Percentiles rank a stretch among this genome's conserved stretches.
Evolutionary conservation across 2,797 vertebrate genomes (phyloP).

Genomic region (Clamator glandarius): DNA sequence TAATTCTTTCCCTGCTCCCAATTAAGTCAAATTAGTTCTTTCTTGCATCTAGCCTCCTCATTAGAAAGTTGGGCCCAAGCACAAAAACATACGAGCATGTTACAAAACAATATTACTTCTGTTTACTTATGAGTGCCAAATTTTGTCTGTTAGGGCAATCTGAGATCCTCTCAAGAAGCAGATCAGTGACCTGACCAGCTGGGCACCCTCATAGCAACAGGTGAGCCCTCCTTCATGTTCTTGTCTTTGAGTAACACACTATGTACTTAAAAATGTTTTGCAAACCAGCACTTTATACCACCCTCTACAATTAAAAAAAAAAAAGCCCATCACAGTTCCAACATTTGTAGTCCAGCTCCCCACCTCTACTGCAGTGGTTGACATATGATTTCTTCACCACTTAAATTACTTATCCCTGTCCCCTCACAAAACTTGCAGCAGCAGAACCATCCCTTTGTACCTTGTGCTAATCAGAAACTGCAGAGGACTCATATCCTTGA

Average conservation of each 20-base stretch:
- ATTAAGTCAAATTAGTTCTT: slow-evolving; percentile 41
- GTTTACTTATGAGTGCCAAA: background rate
- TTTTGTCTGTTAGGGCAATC: background rate
- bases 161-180: background rate
- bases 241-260: background rate
- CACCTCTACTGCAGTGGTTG: background rate
- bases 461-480: background rate
- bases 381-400: background rate
- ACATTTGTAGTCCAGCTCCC: background rate
- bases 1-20: slow-evolving; percentile 6
- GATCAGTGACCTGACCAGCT: background rate
- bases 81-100: background rate
- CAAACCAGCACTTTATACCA: background rate
- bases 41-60: background rate
- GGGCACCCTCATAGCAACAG: background rate
- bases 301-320: background rate
- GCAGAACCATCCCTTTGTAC: background rate
- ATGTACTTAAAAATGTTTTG: background rate
- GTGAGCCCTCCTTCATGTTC: background rate
- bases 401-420: background rate
- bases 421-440: background rate
- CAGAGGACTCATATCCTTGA: background rate
- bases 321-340: background rate
- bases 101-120: background rate
- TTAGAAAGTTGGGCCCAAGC: background rate